Evolutionary conservation across 2,113 vertebrate species (phyloP), one percentile per base, ranked within the genome.

Genomic region (Hystrix brachyura): DNA sequence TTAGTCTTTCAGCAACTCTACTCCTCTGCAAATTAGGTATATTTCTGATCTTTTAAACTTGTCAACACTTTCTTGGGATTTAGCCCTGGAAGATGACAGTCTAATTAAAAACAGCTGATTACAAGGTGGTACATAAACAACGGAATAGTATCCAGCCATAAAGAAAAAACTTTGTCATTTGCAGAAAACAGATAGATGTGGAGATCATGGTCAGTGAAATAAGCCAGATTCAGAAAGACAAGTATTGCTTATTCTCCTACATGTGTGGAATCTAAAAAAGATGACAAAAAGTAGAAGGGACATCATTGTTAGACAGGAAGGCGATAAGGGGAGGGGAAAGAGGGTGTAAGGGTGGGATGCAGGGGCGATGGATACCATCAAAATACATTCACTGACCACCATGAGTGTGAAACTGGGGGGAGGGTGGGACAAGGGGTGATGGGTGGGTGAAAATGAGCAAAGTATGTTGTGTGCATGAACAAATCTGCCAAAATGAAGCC

Each of bases 21-120:
- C 57, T n/a, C 32, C 17, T 83, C 27, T 86, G 88, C 3, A 78
- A 76, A 91, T 0, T 38, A 3, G 12, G 23, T 90, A 48, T 65
- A 90, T 67, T 60, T 94, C 67, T 60, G 34, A 95, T 78, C 43
- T 85, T 82, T 78, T 78, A 65, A 62, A 62, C 10, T 67, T 86
- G 21, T 53, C 90, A 83, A 60, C 34, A 87, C 48, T 78, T 71
- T 8, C 62, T 43, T 92, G 60, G 13, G 23, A 78, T 93, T 76
- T 43, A 64, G 53, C n/a, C 51, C 27, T 88, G 57, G 69, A 96
- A 76, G 60, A 60, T 86, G 81, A 94, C 0, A 64, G 51, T 92
- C 60, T 83, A 81, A 81, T 27, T 72, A 92, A 92, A 92, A 83
- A 83, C 13, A 74, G 53, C 3, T 83, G 46, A 74, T 48, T 67